These are phyloP conservation scores for Hartigia nigra DNA, from an alignment of 2,888 invertebrate genomes.

Conservation along the genomic window DNA sequence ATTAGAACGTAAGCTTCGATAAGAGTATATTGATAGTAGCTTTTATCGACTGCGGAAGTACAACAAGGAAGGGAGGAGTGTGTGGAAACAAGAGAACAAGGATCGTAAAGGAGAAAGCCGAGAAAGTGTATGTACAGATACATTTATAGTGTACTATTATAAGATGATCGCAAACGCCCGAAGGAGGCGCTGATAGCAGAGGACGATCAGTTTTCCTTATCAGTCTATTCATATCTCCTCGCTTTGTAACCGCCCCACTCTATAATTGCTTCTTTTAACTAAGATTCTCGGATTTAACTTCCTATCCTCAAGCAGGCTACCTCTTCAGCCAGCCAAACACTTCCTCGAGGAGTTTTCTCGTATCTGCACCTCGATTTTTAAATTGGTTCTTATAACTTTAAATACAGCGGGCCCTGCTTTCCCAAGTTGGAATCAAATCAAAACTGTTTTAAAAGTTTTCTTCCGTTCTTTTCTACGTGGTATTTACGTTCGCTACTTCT, in stretches of 20 bases:
- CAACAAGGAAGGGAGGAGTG: not conserved
- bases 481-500: constrained; percentile 32
- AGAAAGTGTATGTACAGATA: not conserved
- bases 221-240: constrained; percentile 50
- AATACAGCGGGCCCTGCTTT: constrained; percentile 41
- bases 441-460: constrained; percentile 52
- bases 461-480: constrained; percentile 36
- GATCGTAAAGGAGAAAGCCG: not conserved
- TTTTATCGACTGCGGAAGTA: not conserved
- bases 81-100: not conserved
- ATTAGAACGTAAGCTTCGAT: not conserved
- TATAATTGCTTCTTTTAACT: constrained; percentile 64
- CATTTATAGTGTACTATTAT: not conserved
- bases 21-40: not conserved
- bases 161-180: constrained; percentile 11
- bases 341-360: constrained; percentile 18
- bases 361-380: constrained; percentile 55
- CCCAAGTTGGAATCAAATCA: constrained; percentile 51
- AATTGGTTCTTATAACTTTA: constrained; percentile 64
- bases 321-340: constrained; percentile 10
- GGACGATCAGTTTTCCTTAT: constrained; percentile 57
- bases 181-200: constrained; percentile 13
- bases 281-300: constrained; percentile 61
- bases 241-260: constrained; percentile 39
- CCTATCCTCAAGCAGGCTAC: constrained; percentile 3